Percentiles rank a stretch among this genome's conserved stretches.
Evolutionary conservation across 2,888 invertebrate species (phyloP).

Genomic region (Cephus pygmeus): DNA sequence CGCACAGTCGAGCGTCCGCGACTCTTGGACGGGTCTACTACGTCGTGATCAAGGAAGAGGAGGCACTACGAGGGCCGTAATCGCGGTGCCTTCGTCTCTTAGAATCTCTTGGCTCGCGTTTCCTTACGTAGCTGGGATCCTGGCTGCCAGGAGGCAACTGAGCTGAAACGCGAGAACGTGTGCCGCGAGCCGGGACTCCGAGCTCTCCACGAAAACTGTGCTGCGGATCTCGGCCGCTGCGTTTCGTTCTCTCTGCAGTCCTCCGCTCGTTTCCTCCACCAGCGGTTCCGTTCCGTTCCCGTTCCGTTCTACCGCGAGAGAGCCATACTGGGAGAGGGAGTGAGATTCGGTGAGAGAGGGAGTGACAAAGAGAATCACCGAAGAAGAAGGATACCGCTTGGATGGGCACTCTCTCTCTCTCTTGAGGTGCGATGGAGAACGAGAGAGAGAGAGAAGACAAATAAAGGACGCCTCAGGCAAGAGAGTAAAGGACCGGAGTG

Average conservation of each 20-base stretch:
- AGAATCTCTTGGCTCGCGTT: background rate
- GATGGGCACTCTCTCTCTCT: conserved; percentile 1
- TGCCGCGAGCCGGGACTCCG: conserved; percentile 29
- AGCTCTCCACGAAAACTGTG: conserved; percentile 49
- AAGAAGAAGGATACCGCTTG: background rate
- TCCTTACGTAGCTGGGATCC: background rate
- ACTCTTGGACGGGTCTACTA: background rate
- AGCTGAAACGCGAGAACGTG: conserved; percentile 44
- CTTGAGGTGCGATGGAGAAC: conserved; percentile 15
- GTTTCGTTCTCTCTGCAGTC: conserved; percentile 48
- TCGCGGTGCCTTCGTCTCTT: background rate
- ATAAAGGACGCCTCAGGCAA: conserved; percentile 1
- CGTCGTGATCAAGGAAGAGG: background rate
- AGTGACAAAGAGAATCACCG: background rate
- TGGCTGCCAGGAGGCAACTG: conserved; percentile 30
- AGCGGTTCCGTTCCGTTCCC: conserved; percentile 46
- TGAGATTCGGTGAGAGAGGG: background rate
- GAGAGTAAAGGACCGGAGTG: conserved; percentile 16
- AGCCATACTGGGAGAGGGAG: conserved; percentile 6
- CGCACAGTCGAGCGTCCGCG: background rate
- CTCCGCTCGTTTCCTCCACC: conserved; percentile 30
- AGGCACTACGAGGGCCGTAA: background rate
- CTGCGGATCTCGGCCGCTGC: conserved; percentile 51
- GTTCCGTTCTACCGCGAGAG: conserved; percentile 6
- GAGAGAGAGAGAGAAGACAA: conserved; percentile 6